Evolutionary conservation across 2,888 invertebrate genomes (phyloP).

Genomic region (Ypsolopha sequella): DNA sequence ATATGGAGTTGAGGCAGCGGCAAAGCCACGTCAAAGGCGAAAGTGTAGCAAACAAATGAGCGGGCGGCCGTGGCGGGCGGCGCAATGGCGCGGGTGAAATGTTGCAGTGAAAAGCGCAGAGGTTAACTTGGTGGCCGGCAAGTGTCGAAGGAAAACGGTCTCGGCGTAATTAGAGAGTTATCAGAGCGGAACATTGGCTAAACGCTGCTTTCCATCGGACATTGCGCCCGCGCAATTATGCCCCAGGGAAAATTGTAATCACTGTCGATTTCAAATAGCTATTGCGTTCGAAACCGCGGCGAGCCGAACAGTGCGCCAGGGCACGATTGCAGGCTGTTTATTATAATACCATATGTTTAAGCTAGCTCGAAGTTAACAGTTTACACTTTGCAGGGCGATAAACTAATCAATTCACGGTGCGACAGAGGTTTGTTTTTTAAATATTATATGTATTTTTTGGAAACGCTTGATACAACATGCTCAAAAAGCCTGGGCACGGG

Average conservation of each 20-base stretch:
- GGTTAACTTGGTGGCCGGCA: constrained; percentile 50
- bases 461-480: too few relatives aligned
- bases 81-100: constrained; percentile 39
- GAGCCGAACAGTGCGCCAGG: constrained; percentile 13
- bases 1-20: constrained; percentile 16
- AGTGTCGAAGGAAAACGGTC: constrained; percentile 62
- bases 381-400: constrained; percentile 29
- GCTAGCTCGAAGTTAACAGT: constrained; percentile 26
- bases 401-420: constrained; percentile 13
- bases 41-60: constrained; percentile 55
- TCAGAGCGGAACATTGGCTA: constrained; percentile 69
- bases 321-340: constrained; percentile 22
- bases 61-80: constrained; percentile 26
- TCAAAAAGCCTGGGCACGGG: too few relatives aligned
- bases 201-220: constrained; percentile 69
- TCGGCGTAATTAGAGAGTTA: constrained; percentile 64
- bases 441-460: too few relatives aligned
- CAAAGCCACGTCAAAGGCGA: constrained; percentile 34
- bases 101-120: constrained; percentile 53
- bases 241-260: constrained; percentile 68
- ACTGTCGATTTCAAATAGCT: constrained; percentile 66
- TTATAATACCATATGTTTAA: constrained; percentile 32
- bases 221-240: constrained; percentile 60
- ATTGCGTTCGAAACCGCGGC: constrained; percentile 33
- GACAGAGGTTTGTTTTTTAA: too few relatives aligned